Base-by-base conservation (phyloP, 2,888 invertebrate genomes). In the Mellilla xanthometata region DNA sequence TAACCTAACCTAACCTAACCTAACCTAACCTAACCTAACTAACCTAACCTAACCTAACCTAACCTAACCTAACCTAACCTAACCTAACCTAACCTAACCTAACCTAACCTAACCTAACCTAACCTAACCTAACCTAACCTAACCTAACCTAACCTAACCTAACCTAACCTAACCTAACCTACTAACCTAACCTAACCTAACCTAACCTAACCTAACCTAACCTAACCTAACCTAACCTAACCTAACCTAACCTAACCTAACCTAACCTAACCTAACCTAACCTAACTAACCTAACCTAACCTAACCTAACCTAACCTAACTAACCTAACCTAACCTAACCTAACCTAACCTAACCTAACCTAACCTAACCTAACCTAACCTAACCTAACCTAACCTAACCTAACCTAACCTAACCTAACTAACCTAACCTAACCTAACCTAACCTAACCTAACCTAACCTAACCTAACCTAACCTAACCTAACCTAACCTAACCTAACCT, bases 251-350 rank as follows among this genome's bases (percentile, higher is more conserved):
- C 50, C 45, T 46, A 46, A 45, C 45, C 47, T 39, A 45, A 47
- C 40, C 40, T 47, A 15, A 15, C 15, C 15, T 15, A 15, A 15
- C 15, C 44, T 40, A 43, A 44, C 39, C 39, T 40, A 49, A 44
- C 39, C 40, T 40, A 41, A 45, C 15, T 15, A 15, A 15, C 15
- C 15, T 15, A 15, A 46, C 46, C 50, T 51, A 46, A 46, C 50
- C 50, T 51, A 46, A 46, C 50, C 50, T 51, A 46, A 46, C 50
- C 50, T 51, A 46, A 46, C 50, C 50, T 51, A 15, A 15, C 15
- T 15, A 15, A 15, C 45, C 46, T 40, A 39, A 43, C 39, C 49
- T 39, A 39, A 39, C 49, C 49, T 42, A 43, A 43, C 43, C 43
- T 49, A 39, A 43, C 43, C 49, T 49, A 43, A 43, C 49, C 49